phyloP scores from a whole-genome alignment of 2,888 invertebrate genomes.

The Lepetodrilus schrolli region DNA sequence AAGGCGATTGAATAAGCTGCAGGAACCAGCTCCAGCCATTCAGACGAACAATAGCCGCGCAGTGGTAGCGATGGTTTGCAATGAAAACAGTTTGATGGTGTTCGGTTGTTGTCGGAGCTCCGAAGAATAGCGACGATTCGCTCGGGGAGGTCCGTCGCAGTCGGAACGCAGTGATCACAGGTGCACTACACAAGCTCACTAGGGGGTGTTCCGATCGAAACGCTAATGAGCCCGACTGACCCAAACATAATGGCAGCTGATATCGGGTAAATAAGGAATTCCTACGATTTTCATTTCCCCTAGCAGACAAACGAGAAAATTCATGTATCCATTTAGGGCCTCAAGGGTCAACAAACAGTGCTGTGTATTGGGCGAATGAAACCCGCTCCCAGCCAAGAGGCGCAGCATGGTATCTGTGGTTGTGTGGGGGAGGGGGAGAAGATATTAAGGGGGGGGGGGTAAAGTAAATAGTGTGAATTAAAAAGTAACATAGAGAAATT shows the following conservation, averaged over 20 bases:
- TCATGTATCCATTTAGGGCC: constrained; percentile 26
- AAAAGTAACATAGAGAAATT: background rate
- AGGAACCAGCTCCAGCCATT: background rate
- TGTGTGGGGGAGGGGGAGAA: background rate
- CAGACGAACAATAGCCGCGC: constrained; percentile 1
- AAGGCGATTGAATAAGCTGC: constrained; percentile 12
- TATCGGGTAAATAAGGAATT: constrained; percentile 25
- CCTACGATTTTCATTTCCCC: constrained; percentile 17
- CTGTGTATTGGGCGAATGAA: background rate
- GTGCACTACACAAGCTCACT: background rate
- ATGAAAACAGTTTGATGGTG: constrained; percentile 21
- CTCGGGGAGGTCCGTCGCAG: constrained; percentile 13
- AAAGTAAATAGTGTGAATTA: constrained; percentile 11
- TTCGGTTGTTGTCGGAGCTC: constrained; percentile 23
- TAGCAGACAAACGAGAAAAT: constrained; percentile 17
- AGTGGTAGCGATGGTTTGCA: constrained; percentile 25
- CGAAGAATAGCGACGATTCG: constrained; percentile 16
- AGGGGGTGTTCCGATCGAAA: background rate
- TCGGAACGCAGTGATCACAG: constrained; percentile 5
- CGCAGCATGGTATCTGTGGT: background rate
- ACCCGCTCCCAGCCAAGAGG: background rate
- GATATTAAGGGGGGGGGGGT: background rate
- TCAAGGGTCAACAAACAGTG: constrained; percentile 11
- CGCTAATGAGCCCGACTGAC: constrained; percentile 16
- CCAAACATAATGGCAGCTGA: background rate